Conservation (phyloP, 2,113 vertebrate genomes). For the Phalacrocorax aristotelis region DNA sequence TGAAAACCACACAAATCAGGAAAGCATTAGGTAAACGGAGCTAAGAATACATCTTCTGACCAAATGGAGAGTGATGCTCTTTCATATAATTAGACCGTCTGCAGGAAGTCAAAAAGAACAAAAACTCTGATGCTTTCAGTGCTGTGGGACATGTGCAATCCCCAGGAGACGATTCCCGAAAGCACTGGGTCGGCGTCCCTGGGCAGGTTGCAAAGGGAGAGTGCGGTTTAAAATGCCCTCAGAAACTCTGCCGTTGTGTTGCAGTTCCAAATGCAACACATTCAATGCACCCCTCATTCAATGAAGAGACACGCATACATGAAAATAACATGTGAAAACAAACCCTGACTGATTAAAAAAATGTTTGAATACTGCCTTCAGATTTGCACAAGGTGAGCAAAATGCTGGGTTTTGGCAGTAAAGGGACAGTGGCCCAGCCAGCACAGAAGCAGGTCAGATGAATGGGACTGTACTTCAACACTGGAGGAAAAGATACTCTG, state of each 20-base stretch:
- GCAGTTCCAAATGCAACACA: not conserved
- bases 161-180: constrained; percentile 40
- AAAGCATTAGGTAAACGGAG: constrained; percentile 55
- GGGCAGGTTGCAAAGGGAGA: not conserved
- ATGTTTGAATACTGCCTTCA: not conserved
- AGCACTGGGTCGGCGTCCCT: not conserved
- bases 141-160: constrained; percentile 69
- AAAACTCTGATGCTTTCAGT: constrained; percentile 74
- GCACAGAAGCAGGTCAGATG: fast-evolving
- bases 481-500: not conserved
- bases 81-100: constrained; percentile 79
- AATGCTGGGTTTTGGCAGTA: not conserved
- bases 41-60: constrained; percentile 78
- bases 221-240: not conserved
- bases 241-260: not conserved
- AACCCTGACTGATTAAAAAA: not conserved
- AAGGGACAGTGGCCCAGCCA: not conserved
- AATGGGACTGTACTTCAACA: not conserved
- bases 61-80: constrained; percentile 58
- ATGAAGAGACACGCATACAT: not conserved
- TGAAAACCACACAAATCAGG: constrained; percentile 31
- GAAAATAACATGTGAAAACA: not conserved
- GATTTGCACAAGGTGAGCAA: not conserved
- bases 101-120: constrained; percentile 76
- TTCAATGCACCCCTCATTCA: not conserved